phyloP scores from a whole-genome alignment of 2,113 vertebrate genomes.

The Neolamprologus hecqui region DNA sequence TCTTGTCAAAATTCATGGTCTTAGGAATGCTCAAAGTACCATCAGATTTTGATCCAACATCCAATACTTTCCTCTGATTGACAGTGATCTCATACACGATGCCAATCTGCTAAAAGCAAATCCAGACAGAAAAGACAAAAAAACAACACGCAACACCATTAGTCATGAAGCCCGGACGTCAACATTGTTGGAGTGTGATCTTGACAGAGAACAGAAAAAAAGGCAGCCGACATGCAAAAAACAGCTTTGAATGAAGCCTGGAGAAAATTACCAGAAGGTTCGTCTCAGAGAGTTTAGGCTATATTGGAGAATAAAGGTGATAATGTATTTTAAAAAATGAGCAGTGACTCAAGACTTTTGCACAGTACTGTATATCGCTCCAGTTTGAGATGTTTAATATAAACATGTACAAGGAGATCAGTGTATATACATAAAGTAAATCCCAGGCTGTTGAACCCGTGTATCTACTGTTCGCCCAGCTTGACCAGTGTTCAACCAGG shows the following conservation, averaged over 20 bases:
- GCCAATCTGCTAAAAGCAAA: background rate
- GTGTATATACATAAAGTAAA: background rate
- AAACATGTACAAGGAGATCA: background rate
- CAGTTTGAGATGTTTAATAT: background rate
- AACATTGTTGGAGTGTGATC: background rate
- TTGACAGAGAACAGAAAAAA: background rate
- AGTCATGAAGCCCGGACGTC: background rate
- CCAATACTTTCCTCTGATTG: background rate
- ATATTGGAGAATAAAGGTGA: background rate
- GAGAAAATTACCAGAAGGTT: background rate
- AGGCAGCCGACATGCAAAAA: background rate
- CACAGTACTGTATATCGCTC: background rate
- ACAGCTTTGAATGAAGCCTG: background rate
- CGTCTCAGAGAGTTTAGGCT: background rate
- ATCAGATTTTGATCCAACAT: background rate
- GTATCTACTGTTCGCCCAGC: background rate
- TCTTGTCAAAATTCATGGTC: background rate
- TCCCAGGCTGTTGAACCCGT: background rate
- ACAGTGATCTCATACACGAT: too few species aligned
- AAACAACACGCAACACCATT: rapidly evolving
- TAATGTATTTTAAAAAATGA: background rate
- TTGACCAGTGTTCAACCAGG: background rate
- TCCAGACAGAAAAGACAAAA: background rate
- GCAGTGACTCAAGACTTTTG: background rate
- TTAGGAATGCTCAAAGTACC: background rate